Evolutionary conservation across 2,888 invertebrate species (phyloP).

Genomic region (Adela reaumurella): DNA sequence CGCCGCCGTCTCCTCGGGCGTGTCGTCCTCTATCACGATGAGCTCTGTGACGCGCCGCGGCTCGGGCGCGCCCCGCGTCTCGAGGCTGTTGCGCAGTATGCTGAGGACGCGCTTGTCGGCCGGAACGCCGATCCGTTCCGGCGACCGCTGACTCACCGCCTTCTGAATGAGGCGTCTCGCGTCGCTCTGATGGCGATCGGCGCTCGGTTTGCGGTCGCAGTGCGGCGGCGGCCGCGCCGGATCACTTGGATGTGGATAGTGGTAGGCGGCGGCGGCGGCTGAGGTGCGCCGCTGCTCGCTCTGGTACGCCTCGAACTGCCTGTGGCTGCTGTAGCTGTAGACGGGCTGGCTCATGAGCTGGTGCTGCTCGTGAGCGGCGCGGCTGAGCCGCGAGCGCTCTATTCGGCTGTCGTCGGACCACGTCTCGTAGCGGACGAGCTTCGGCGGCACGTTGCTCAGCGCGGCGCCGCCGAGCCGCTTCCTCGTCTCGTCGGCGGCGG

Average conservation of each 20-base stretch:
- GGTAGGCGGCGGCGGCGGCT: constrained; percentile 15
- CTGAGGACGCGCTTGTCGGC: constrained; percentile 71
- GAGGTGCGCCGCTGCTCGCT: constrained; percentile 36
- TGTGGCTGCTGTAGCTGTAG: constrained; percentile 42
- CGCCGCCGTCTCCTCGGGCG: constrained; percentile 33
- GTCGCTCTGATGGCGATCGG: constrained; percentile 15
- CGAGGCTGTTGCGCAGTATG: constrained; percentile 67
- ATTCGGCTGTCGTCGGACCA: constrained; percentile 43
- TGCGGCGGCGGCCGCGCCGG: constrained; percentile 3
- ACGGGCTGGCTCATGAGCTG: constrained; percentile 44
- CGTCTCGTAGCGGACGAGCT: constrained; percentile 43
- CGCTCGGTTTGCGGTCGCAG: constrained; percentile 8
- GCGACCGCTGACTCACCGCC: constrained; percentile 32
- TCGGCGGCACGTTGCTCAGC: constrained; percentile 48
- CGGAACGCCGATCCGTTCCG: constrained; percentile 32
- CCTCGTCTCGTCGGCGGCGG: constrained; percentile 36
- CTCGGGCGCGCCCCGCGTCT: constrained; percentile 59
- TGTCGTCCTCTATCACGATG: constrained; percentile 50
- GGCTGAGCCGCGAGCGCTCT: constrained; percentile 31
- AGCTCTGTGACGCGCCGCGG: constrained; percentile 46
- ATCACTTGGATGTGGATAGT: constrained; percentile 7
- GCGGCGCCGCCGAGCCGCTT: constrained; percentile 39
- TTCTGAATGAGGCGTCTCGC: constrained; percentile 41
- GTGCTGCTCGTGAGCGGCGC: constrained; percentile 29
- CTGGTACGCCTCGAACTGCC: constrained; percentile 41